Percentiles rank a stretch among this genome's conserved stretches.
Evolutionary conservation across 2,113 vertebrate species (phyloP).

Genomic region (Columbina picui): DNA sequence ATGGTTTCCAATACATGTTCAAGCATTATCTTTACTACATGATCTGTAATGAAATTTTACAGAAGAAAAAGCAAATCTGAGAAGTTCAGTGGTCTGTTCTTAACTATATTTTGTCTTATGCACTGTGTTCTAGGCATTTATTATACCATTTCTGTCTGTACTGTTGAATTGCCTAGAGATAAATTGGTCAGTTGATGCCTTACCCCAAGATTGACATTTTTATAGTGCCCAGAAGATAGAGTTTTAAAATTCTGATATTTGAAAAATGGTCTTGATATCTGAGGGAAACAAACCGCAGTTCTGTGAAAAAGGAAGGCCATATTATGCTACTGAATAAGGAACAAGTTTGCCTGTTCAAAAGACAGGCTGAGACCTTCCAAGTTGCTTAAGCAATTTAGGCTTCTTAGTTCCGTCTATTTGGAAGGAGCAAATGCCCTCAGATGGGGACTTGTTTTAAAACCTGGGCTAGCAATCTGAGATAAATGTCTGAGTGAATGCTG

Average conservation of each 20-base stretch:
- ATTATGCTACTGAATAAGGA: not conserved
- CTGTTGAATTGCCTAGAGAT: not conserved
- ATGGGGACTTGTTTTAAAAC: not conserved
- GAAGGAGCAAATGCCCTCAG: not conserved
- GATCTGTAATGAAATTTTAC: not conserved
- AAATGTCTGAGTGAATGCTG: not conserved
- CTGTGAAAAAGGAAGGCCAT: not conserved
- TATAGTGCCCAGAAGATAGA: not conserved
- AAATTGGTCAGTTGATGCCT: not conserved
- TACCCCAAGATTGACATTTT: not conserved
- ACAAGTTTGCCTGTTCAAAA: not conserved
- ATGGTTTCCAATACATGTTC: not conserved
- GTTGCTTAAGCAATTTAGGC: not conserved
- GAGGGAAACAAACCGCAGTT: not conserved
- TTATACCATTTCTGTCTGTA: not conserved
- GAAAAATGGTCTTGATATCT: not conserved
- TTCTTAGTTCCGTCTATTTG: not conserved
- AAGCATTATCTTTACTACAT: not conserved
- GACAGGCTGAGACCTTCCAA: not conserved
- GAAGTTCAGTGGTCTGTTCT: not conserved
- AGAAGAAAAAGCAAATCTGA: not conserved
- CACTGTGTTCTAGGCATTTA: not conserved
- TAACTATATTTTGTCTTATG: not conserved
- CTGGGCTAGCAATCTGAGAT: not conserved
- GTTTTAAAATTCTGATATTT: not conserved